phyloP scores from a whole-genome alignment of 2,888 invertebrate species.

The Spodoptera littoralis region DNA sequence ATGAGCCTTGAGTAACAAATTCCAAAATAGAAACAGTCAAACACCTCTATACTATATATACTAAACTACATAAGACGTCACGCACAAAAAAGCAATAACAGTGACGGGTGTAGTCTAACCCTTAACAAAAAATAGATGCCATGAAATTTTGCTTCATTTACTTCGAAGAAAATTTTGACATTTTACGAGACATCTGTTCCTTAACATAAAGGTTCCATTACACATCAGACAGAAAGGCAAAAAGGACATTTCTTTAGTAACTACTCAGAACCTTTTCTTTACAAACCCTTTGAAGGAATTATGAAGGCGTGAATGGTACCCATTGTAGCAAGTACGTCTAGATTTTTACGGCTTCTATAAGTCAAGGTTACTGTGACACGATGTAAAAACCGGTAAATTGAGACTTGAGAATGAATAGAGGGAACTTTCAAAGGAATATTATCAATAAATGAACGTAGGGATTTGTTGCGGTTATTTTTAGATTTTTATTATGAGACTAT shows the following conservation, averaged over 20 bases:
- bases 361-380: too few relatives aligned
- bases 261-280: slow-evolving; percentile 21
- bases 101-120: slow-evolving; percentile 5
- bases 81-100: slow-evolving; percentile 43
- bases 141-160: slow-evolving; percentile 62
- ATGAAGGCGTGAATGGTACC: slow-evolving; percentile 14
- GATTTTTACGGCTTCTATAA: too few relatives aligned
- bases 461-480: too few relatives aligned
- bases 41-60: slow-evolving; percentile 30
- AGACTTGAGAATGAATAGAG: too few relatives aligned
- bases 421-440: too few relatives aligned
- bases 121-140: slow-evolving; percentile 52
- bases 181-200: slow-evolving; percentile 57
- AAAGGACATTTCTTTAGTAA: slow-evolving; percentile 32
- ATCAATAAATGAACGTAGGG: too few relatives aligned
- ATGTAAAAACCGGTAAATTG: too few relatives aligned
- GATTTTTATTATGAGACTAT: too few relatives aligned
- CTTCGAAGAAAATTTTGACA: slow-evolving; percentile 51
- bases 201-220: slow-evolving; percentile 49
- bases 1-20: too few relatives aligned
- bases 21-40: slow-evolving; percentile 10
- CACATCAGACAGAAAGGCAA: slow-evolving; percentile 35
- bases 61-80: slow-evolving; percentile 1
- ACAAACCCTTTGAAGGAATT: slow-evolving; percentile 15
- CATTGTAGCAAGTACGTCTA: slow-evolving; percentile 10